A percentile compares a stretch with the other conserved stretches of the same genome.
phyloP scores from a whole-genome alignment of 2,113 vertebrate species.

The Centropristis striata region DNA sequence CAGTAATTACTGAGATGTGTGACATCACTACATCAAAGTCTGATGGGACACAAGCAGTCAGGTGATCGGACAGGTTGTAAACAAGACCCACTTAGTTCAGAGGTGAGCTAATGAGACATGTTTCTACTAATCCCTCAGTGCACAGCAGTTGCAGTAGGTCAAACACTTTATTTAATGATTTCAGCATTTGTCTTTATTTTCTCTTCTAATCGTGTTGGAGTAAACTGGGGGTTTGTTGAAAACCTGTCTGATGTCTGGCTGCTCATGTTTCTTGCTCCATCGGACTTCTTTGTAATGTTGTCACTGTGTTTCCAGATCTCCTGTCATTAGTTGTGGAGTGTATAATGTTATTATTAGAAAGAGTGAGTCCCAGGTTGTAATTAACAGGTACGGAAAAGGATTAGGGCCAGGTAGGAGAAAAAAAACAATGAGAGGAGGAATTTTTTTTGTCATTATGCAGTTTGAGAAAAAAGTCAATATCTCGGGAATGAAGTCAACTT shows the following conservation, averaged over 20 bases:
- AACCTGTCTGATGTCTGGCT: background rate
- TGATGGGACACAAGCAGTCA: no score
- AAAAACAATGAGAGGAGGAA: no score
- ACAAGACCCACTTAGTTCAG: no score
- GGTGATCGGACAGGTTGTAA: no score
- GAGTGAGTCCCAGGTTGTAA: background rate
- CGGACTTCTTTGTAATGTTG: background rate
- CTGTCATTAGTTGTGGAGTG: no score
- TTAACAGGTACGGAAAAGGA: no score
- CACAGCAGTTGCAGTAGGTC: background rate
- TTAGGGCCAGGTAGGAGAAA: no score
- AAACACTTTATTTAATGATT: background rate
- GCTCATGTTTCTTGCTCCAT: background rate
- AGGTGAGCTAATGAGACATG: no score
- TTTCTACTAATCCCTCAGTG: no score
- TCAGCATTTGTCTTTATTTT: background rate
- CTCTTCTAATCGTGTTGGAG: background rate
- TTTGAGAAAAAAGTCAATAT: no score
- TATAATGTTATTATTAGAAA: background rate
- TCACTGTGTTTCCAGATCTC: constrained; percentile 1
- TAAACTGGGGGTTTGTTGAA: background rate
- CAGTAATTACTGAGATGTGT: background rate
- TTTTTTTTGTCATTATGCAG: no score
- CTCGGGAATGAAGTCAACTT: no score
- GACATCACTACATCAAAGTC: background rate